Evolutionary conservation across 2,113 vertebrate species (phyloP).

Genomic region (Pituophis catenifer): DNA sequence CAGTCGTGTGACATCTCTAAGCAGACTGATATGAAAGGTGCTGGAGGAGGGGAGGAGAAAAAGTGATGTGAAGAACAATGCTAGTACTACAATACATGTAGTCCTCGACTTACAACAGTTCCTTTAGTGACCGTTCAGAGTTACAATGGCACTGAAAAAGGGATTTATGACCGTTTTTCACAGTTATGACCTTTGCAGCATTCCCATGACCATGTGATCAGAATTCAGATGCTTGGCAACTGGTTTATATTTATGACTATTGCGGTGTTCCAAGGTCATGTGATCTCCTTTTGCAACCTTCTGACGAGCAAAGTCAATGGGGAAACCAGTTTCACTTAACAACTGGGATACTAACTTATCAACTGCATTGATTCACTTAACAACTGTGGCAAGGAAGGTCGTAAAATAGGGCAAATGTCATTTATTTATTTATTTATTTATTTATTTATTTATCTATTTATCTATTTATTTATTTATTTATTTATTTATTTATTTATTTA

Average conservation of each 20-base stretch:
- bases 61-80: background rate
- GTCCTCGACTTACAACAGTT: background rate
- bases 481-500: too few relatives aligned
- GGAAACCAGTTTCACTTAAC: background rate
- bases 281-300: background rate
- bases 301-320: background rate
- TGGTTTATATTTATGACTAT: background rate
- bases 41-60: background rate
- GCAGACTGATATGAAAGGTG: background rate
- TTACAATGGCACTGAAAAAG: background rate
- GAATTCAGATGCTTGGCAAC: background rate
- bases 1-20: background rate
- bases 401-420: background rate
- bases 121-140: background rate
- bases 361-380: background rate
- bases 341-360: background rate
- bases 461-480: too few relatives aligned
- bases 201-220: background rate
- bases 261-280: background rate
- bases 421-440: too few relatives aligned
- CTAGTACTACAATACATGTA: background rate
- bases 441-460: too few relatives aligned
- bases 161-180: background rate
- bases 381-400: background rate
- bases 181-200: background rate